Conservation (phyloP, 1,140 invertebrate genomes). For the Helicoverpa zea region DNA sequence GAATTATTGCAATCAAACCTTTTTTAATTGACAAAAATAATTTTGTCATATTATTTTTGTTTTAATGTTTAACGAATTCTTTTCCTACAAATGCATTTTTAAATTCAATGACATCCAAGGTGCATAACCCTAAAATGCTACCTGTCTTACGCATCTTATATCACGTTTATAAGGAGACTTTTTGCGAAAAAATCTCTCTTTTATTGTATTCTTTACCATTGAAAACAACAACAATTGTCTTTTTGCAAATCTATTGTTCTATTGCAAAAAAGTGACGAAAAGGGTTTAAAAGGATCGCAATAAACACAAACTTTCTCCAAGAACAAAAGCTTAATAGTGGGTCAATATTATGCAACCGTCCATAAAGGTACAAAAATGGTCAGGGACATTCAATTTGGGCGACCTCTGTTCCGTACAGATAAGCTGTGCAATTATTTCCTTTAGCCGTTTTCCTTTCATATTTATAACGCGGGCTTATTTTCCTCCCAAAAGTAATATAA, state of each 20-base stretch:
- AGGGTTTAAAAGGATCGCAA: constrained; percentile 75
- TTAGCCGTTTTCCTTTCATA: constrained; percentile 18
- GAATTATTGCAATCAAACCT: constrained; percentile 66
- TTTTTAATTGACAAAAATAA: constrained; percentile 37
- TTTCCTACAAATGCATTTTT: neutral
- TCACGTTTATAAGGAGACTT: constrained; percentile 44
- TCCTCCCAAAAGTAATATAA: constrained; percentile 30
- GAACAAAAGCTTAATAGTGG: constrained; percentile 67
- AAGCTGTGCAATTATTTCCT: constrained; percentile 3
- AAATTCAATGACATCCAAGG: neutral
- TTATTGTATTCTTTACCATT: constrained; percentile 52
- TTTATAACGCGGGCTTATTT: constrained; percentile 22
- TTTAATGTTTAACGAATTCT: neutral
- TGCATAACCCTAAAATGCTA: constrained; percentile 52
- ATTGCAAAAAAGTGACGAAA: constrained; percentile 69
- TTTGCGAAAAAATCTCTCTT: constrained; percentile 47
- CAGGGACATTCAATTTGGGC: constrained; percentile 17
- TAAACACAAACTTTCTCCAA: constrained; percentile 74
- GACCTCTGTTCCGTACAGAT: constrained; percentile 41
- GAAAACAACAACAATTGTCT: constrained; percentile 39
- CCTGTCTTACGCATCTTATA: constrained; percentile 57
- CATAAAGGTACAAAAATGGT: constrained; percentile 51
- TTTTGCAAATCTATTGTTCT: constrained; percentile 39
- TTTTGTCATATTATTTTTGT: constrained; percentile 11
- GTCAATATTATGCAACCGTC: constrained; percentile 51